Evolutionary conservation across 1,140 invertebrate species (phyloP).

Genomic region (Pygmarrhopalites habei): DNA sequence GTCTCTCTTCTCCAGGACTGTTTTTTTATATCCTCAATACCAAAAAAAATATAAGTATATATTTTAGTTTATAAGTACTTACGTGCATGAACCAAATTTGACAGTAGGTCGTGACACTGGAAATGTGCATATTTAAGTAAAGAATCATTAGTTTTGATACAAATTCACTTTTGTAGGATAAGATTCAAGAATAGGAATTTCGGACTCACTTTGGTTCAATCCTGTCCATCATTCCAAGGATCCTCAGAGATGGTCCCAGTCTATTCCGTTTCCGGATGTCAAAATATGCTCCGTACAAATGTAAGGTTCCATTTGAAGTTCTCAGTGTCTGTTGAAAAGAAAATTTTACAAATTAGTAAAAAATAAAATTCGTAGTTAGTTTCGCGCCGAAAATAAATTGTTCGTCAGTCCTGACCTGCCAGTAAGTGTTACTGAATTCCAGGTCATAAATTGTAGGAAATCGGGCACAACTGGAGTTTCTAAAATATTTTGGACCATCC

Average conservation of each 20-base stretch:
- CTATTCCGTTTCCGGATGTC: conserved; percentile 67
- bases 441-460: conserved; percentile 80
- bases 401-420: conserved; percentile 49
- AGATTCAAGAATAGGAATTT: too few relatives aligned
- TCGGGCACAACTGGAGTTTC: conserved; percentile 64
- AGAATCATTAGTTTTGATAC: too few relatives aligned
- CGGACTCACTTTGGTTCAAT: conserved; percentile 79
- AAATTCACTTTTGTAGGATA: too few relatives aligned
- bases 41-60: too few relatives aligned
- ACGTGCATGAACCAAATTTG: conserved; percentile 87
- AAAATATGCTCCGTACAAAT: conserved; percentile 81
- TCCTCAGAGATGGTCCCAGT: conserved; percentile 69
- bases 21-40: too few relatives aligned
- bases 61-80: too few relatives aligned
- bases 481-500: conserved; percentile 58
- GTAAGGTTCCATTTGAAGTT: conserved; percentile 75
- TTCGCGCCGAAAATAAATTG: too few relatives aligned
- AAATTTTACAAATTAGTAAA: background rate
- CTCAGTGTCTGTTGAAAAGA: conserved; percentile 59
- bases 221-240: conserved; percentile 83
- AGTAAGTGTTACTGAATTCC: conserved; percentile 85
- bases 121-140: too few relatives aligned
- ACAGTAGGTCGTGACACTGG: conserved; percentile 71
- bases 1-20: too few relatives aligned
- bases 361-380: background rate